Percentiles rank a stretch among this genome's conserved stretches.
phyloP scores from a whole-genome alignment of 2,888 invertebrate species.

The Achlya flavicornis region DNA sequence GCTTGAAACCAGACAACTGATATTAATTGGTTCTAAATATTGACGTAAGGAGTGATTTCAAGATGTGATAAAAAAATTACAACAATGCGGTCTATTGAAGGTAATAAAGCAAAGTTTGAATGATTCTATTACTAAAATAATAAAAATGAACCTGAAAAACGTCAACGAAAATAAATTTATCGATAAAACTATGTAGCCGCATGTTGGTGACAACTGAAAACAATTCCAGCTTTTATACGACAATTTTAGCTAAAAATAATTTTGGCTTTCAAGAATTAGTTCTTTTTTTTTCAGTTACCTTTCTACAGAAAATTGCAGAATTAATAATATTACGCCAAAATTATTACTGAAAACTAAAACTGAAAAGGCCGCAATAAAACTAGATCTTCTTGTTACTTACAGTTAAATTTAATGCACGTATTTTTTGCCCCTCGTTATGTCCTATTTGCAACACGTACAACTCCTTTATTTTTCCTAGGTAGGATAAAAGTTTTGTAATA shows the following conservation, averaged over 20 bases:
- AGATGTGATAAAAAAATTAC: no score
- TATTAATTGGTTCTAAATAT: no score
- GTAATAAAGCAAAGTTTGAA: no score
- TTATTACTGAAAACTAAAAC: not conserved
- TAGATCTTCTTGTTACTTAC: not conserved
- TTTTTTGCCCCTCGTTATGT: conserved; percentile 54
- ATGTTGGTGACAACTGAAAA: not conserved
- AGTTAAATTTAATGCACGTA: not conserved
- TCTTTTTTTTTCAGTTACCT: no score
- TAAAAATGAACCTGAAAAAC: not conserved
- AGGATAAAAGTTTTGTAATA: conserved; percentile 81
- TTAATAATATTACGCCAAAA: not conserved
- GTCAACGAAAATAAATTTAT: not conserved
- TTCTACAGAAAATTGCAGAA: no score
- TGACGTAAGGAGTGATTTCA: no score
- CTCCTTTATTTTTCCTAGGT: conserved; percentile 74
- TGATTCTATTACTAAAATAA: not conserved
- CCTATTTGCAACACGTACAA: conserved; percentile 78
- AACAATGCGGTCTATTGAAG: no score
- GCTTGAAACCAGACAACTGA: no score
- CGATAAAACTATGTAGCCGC: not conserved
- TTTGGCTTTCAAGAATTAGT: no score
- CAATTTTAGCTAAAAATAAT: not conserved
- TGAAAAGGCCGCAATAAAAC: not conserved
- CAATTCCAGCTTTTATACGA: no score